phyloP scores from a whole-genome alignment of 2,113 vertebrate genomes.

The Brachyistius frenatus region DNA sequence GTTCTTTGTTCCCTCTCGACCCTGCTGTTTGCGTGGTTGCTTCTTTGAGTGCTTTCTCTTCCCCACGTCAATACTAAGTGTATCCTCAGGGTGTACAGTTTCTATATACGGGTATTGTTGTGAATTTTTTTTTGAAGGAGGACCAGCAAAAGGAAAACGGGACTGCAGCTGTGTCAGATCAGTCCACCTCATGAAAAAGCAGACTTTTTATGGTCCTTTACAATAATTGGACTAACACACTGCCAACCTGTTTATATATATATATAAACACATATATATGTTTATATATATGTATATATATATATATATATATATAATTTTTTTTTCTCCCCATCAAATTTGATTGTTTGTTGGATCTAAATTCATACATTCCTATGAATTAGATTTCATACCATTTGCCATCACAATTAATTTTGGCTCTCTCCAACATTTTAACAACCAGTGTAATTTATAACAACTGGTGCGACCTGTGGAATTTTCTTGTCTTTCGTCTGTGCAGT shows the following conservation, averaged over 20 bases:
- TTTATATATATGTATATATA: too few species aligned
- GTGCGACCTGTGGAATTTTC: slow-evolving; percentile 2
- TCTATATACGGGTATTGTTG: slow-evolving; percentile 86
- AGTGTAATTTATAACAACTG: slow-evolving; percentile 4
- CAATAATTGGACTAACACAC: slow-evolving; percentile 3
- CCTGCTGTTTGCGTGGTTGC: slow-evolving; percentile 23
- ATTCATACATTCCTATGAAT: slow-evolving; percentile 53
- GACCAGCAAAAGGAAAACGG: slow-evolving; percentile 41
- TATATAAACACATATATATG: too few species aligned
- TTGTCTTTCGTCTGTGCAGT: slow-evolving; percentile 6
- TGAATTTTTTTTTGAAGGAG: slow-evolving; percentile 61
- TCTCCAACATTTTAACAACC: not conserved
- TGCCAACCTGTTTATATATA: not conserved
- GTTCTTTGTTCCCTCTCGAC: slow-evolving; percentile 20
- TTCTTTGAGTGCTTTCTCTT: slow-evolving; percentile 65
- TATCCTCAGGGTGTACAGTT: slow-evolving; percentile 85
- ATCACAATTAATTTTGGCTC: slow-evolving; percentile 4
- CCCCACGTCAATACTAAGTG: slow-evolving; percentile 55
- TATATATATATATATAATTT: too few species aligned
- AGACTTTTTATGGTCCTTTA: not conserved
- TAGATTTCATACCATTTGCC: not conserved
- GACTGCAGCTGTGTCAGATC: slow-evolving; percentile 63
- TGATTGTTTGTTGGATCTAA: slow-evolving; percentile 7
- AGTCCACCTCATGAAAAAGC: slow-evolving; percentile 47
- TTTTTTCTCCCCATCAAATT: slow-evolving; percentile 1